These are phyloP conservation scores for Triplophysa rosa DNA, from an alignment of 2,113 vertebrate genomes.

Conservation along the genomic window DNA sequence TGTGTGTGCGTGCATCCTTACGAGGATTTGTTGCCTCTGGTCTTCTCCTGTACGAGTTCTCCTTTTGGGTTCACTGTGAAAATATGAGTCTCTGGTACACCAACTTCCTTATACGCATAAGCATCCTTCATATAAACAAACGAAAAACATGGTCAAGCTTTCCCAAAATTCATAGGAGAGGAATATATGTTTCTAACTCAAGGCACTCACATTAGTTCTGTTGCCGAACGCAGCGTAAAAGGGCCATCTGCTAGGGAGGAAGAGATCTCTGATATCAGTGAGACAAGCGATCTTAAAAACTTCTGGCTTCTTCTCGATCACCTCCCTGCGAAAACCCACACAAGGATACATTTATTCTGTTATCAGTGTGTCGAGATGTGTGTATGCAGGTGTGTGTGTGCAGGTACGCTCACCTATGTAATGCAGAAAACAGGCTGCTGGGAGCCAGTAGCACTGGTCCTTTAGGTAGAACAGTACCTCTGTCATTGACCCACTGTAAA, in stretches of 20 bases:
- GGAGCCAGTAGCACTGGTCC: conserved; percentile 92
- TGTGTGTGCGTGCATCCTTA: conserved; percentile 65
- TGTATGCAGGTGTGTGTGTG: neutral
- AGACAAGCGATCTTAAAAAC: conserved; percentile 92
- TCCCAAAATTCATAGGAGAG: neutral
- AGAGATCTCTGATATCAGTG: conserved; percentile 85
- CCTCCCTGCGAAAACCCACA: conserved; percentile 76
- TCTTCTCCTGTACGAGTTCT: conserved; percentile 86
- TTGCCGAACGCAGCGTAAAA: conserved; percentile 95
- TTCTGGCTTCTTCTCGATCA: conserved; percentile 94
- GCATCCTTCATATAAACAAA: conserved; percentile 68
- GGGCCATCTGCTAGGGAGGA: conserved; percentile 73
- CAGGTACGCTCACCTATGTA: conserved; percentile 81
- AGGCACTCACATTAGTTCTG: conserved; percentile 79
- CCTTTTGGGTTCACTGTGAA: conserved; percentile 93
- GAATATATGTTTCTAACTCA: neutral
- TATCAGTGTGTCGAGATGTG: neutral
- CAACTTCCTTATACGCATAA: conserved; percentile 85
- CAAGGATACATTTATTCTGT: neutral
- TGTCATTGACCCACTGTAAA: conserved; percentile 86
- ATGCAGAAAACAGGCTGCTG: conserved; percentile 91
- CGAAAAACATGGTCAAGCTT: neutral
- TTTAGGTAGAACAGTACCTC: conserved; percentile 83
- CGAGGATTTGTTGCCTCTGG: conserved; percentile 87
- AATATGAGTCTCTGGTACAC: conserved; percentile 80